These are phyloP conservation scores for Cylindroiulus punctatus DNA, from an alignment of 2,888 invertebrate species.

Conservation along the genomic window DNA sequence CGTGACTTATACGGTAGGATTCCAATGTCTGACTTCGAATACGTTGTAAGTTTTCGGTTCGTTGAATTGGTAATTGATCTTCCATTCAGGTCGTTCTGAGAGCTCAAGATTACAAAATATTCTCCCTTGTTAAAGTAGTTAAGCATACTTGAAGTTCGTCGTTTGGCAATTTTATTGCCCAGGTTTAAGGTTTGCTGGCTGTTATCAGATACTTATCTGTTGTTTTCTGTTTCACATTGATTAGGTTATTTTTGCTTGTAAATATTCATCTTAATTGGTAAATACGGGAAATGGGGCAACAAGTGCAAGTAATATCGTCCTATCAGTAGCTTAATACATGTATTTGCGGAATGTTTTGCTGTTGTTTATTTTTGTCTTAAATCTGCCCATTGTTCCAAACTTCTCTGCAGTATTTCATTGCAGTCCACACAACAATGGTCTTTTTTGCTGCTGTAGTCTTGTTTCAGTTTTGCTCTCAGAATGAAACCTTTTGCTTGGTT, in stretches of 20 bases:
- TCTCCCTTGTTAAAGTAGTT: background rate
- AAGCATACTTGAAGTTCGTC: background rate
- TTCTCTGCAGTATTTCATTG: background rate
- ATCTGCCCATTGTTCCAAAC: background rate
- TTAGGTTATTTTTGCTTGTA: background rate
- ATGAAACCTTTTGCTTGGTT: constrained; percentile 39
- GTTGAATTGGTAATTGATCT: background rate
- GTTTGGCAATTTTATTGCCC: background rate
- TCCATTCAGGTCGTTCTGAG: background rate
- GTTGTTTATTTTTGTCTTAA: background rate
- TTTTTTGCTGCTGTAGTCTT: background rate
- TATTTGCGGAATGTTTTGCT: background rate
- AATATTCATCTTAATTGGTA: background rate
- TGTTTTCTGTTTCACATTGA: constrained; percentile 10
- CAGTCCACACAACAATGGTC: background rate
- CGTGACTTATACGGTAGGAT: background rate
- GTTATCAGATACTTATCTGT: background rate
- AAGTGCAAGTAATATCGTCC: too few relatives aligned
- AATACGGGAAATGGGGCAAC: too few relatives aligned
- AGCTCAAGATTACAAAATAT: background rate
- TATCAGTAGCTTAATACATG: background rate
- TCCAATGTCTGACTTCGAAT: background rate
- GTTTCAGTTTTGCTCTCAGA: background rate
- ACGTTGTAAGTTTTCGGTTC: background rate
- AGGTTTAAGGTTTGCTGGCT: background rate